Evolutionary conservation across 2,113 vertebrate genomes (phyloP), one percentile per base, ranked within the genome.

Genomic region (Synchiropus splendidus): DNA sequence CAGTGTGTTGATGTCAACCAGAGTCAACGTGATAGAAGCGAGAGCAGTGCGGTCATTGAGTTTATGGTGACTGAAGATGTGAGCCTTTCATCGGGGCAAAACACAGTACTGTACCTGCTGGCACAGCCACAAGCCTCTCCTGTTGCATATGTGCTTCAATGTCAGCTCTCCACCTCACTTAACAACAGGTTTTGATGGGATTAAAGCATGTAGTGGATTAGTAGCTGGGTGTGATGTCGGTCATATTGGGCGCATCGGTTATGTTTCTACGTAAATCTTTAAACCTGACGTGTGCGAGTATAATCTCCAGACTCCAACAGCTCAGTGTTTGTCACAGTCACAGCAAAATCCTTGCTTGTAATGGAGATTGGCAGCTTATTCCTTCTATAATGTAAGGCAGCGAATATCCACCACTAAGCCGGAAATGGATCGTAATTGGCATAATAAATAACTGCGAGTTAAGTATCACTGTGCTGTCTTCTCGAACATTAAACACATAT

Each of bases 331-430:
- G 54, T 44, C 59, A 37, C 27, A 15, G 54, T 44, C 59, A 37
- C 27, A 15, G 38, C 38, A 53, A 60, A 51, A 51, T 60, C 58
- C 58, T 44, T 33, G 48, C 42, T 37, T 39, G 2, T 54, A 52
- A 58, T 60, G 32, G 49, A 63, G 58, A 74, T n/a, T 51, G 66
- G 62, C 71, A 64, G 58, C 51, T 66, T 40, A 61, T 64, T 58
- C 53, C 33, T 21, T 54, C 50, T 37, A 47, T 49, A 51, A 5
- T 27, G 21, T 27, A 61, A 66, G 48, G 42, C 45, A 51, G 40
- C 50, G 48, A 67, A 62, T 56, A 64, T 52, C 36, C 44, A 48
- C 30, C 42, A 41, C 34, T 42, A 47, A 54, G 35, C 55, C 51
- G 52, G 31, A 65, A 64, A 68, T 58, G 48, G 31, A 39, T 44